Evolutionary conservation across 2,888 invertebrate genomes (phyloP), one percentile per base, ranked within the genome.

Genomic region (Allolobophora icterica): DNA sequence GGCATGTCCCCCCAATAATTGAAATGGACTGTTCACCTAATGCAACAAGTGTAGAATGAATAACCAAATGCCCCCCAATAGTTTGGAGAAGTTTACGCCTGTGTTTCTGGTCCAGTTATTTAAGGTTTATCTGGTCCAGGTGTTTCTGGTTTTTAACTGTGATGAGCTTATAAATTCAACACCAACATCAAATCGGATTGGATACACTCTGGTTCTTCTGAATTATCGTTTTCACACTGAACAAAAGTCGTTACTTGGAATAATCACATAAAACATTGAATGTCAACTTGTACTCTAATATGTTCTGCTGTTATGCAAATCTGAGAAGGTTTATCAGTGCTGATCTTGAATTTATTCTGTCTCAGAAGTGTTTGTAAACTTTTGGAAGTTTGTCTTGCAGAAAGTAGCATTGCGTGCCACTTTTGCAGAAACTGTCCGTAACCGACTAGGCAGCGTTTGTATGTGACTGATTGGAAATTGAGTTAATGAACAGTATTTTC

Each of bases 401-500:
- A 71, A 71, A 71, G 71, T 71, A 71, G n/a, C n/a, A 13, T n/a
- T 71, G 71, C n/a, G 6, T 71, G n/a, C 71, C 11, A n/a, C 71
- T 71, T 13, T 71, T 71, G 71, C 71, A 71, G 71, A n/a, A 71
- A 71, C 71, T 71, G 71, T 71, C 71, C 71, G n/a, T 71, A 11
- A 71, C 71, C 71, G 11, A 71, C 71, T n/a, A 71, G 71, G 71
- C 71, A 71, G 71, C 71, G 71, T 71, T 71, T 71, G 71, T n/a
- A 71, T 71, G 71, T n/a, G 71, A 71, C n/a, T 71, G 71, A 71
- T 71, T 71, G 71, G 71, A 71, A 71, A 71, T 71, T 71, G 71
- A 71, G 71, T 71, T 71, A 71, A 71, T 71, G 71, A 71, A n/a
- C 71, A 71, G 71, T 71, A 71, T 71, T 71, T 71, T 71, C 71